Evolutionary conservation across 2,113 vertebrate genomes (phyloP), one percentile per base, ranked within the genome.

Genomic region (Grammomys dolichurus): DNA sequence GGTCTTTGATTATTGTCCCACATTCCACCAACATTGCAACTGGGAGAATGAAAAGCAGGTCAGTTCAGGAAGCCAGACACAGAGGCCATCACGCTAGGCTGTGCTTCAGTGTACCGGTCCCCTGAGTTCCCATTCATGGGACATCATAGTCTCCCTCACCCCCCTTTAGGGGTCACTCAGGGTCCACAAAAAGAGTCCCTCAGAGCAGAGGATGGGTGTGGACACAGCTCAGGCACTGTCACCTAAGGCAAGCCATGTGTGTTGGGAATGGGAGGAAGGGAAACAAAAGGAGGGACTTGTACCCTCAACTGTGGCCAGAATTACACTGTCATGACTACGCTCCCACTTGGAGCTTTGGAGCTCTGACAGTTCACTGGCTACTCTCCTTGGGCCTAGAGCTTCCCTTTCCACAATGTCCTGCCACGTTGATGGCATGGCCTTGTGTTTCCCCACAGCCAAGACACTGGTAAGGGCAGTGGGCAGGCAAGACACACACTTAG

Each of bases 391-490:
- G 87, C 89, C 95, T 93, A 60, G 95, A 90, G 92, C 46, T 93
- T 96, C 95, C 40, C 94, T 97, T 97, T 92, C 95, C 89, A 93
- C 84, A 91, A 88, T 97, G 95, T 96, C 95, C 95, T 96, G 87
- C 76, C 75, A 81, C 16, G 67, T 9, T 40, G 65, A 73, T 76
- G 96, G 96, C 80, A 28, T 26, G 1, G n/a, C 3, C 51, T 58
- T 67, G 84, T 46, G 96, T 72, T 85, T 96, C 92, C 94, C 96
- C 94, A 65, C 43, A 72, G 84, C 93, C 97, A 95, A 96, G 96
- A 93, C 77, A 78, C 7, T 78, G 40, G 31, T 26, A 93, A 19
- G 91, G 65, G 56, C 72, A 81, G 17, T 3, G 43, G 91, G 76
- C 85, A 67, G 78, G 72, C 20, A 7, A 40, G 81, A 63, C 33